These are phyloP conservation scores for Pristionchus pacificus DNA, from an alignment of 1,140 invertebrate species.

Conservation along the genomic window DNA sequence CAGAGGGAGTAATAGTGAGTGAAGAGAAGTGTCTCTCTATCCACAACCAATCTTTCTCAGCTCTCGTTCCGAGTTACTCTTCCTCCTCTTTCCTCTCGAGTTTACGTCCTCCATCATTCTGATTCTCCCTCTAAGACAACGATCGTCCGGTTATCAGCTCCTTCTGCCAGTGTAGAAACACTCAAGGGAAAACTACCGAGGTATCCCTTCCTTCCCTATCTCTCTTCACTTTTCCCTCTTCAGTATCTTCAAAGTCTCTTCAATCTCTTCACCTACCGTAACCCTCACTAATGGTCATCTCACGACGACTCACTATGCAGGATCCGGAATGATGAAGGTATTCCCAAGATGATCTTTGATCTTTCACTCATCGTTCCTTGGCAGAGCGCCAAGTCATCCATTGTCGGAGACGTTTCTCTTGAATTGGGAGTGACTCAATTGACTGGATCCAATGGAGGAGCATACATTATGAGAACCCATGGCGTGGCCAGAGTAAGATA, in stretches of 20 bases:
- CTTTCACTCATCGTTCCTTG: neutral
- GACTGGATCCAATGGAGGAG: slow-evolving; percentile 14
- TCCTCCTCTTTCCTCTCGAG: neutral
- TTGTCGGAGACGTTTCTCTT: neutral
- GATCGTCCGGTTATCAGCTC: neutral
- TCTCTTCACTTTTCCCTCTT: neutral
- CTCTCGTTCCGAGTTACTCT: slow-evolving; percentile 14
- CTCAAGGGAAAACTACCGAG: slow-evolving; percentile 2
- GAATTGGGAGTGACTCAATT: no score
- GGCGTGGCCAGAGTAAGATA: slow-evolving; percentile 2
- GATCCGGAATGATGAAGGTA: slow-evolving; percentile 11
- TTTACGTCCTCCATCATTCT: neutral
- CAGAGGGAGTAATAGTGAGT: slow-evolving; percentile 9
- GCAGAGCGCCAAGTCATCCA: neutral
- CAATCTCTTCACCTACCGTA: neutral
- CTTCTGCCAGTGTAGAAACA: neutral
- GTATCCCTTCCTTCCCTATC: neutral
- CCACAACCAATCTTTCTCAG: slow-evolving; percentile 8
- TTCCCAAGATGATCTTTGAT: neutral
- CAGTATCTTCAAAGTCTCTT: slow-evolving; percentile 13
- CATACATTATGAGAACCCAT: slow-evolving; percentile 26
- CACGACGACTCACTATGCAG: slow-evolving; percentile 12
- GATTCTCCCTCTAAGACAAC: neutral
- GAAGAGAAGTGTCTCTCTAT: neutral
- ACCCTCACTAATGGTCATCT: slow-evolving; percentile 4